Conservation (phyloP, 2,797 vertebrate species). For the Tangara arthus region DNA sequence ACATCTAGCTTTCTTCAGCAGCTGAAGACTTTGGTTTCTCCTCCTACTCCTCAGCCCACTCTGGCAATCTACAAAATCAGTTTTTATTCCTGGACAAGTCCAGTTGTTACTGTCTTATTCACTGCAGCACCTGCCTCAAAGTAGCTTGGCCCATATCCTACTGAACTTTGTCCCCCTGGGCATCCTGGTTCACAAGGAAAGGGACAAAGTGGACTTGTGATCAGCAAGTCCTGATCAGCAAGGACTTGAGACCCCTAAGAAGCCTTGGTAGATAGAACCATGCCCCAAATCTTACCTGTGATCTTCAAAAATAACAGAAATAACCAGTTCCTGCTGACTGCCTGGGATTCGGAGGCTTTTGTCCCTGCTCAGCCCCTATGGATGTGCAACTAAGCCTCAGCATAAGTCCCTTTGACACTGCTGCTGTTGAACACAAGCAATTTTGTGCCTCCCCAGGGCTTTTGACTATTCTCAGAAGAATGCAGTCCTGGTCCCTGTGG, state of each 20-base stretch:
- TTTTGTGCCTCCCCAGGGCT: slow-evolving; percentile 25
- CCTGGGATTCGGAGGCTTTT: not conserved
- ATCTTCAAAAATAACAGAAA: not conserved
- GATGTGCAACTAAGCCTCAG: not conserved
- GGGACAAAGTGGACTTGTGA: not conserved
- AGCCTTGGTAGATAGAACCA: not conserved
- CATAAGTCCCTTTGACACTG: not conserved
- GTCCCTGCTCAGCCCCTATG: not conserved
- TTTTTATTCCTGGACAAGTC: not conserved
- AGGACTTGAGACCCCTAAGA: not conserved
- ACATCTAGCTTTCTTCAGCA: not conserved
- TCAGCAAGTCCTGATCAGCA: not conserved
- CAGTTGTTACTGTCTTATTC: not conserved
- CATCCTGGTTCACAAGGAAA: not conserved
- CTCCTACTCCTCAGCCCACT: not conserved
- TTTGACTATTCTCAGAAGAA: slow-evolving; percentile 57
- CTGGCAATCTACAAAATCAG: not conserved
- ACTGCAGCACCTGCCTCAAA: not conserved
- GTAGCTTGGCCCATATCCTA: not conserved
- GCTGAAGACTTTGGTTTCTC: not conserved
- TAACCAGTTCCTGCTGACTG: not conserved
- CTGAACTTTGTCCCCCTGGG: not conserved
- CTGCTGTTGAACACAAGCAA: not conserved
- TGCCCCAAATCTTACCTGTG: not conserved
- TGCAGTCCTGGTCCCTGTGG: slow-evolving; percentile 59